phyloP scores from a whole-genome alignment of 2,888 invertebrate genomes.

The Stegana nigrithorax region DNA sequence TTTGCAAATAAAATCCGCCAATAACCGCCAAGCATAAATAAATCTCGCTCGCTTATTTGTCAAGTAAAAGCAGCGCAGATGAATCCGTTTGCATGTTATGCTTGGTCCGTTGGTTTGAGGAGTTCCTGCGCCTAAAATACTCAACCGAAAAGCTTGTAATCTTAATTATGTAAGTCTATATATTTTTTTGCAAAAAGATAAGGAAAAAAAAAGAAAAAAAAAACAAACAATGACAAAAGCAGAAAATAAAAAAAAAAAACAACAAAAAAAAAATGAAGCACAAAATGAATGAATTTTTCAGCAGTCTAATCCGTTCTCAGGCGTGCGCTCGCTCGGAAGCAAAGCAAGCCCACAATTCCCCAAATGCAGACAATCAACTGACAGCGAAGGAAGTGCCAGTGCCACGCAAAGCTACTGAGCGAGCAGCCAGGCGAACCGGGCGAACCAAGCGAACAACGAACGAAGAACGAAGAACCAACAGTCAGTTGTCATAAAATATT shows the following conservation, averaged over 20 bases:
- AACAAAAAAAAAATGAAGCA: slow-evolving; percentile 39
- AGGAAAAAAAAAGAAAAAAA: slow-evolving; percentile 34
- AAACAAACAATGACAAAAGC: slow-evolving; percentile 24
- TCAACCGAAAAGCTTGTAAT: slow-evolving; percentile 54
- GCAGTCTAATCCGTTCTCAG: slow-evolving; percentile 55
- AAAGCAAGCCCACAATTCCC: slow-evolving; percentile 26
- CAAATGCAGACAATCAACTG: slow-evolving; percentile 1
- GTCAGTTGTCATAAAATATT: slow-evolving; percentile 57
- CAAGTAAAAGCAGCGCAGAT: slow-evolving; percentile 33
- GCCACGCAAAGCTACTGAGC: background rate
- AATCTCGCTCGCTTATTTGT: slow-evolving; percentile 50
- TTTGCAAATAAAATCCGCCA: slow-evolving; percentile 3
- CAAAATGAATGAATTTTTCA: slow-evolving; percentile 60
- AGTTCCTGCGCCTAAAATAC: background rate
- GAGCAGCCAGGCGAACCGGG: background rate
- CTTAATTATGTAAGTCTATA: slow-evolving; percentile 53
- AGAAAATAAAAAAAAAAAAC: background rate
- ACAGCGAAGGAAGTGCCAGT: background rate
- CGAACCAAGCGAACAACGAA: too few relatives aligned
- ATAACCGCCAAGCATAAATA: slow-evolving; percentile 9
- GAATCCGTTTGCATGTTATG: slow-evolving; percentile 8
- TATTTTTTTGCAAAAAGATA: too few relatives aligned
- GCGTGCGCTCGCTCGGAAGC: slow-evolving; percentile 33
- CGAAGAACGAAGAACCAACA: background rate
- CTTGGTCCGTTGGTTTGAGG: background rate